phyloP scores from a whole-genome alignment of 2,113 vertebrate genomes.

The Glaucomys volans region DNA sequence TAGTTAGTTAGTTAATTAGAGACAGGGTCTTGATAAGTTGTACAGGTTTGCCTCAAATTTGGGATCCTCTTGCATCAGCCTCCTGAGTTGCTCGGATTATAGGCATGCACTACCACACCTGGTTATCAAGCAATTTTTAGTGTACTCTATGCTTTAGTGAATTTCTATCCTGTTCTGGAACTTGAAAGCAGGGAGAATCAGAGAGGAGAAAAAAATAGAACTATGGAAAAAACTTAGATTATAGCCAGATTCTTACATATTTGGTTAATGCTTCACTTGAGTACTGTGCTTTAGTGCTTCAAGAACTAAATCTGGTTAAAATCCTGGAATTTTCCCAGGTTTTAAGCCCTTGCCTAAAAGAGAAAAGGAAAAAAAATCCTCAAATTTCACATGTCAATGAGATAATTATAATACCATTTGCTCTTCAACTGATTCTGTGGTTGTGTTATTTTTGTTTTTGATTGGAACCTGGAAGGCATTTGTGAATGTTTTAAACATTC shows the following conservation, averaged over 20 bases:
- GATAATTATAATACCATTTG: background rate
- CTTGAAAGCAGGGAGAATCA: background rate
- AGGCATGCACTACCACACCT: background rate
- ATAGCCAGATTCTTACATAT: constrained; percentile 36
- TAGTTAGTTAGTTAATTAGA: no score
- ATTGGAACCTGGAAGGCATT: background rate
- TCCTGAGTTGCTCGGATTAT: background rate
- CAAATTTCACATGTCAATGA: background rate
- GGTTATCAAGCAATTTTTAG: background rate
- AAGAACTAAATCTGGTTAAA: background rate
- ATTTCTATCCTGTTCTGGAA: background rate
- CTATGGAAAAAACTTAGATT: background rate
- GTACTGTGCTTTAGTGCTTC: background rate
- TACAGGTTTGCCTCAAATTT: background rate
- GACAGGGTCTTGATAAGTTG: background rate
- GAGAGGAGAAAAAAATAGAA: background rate
- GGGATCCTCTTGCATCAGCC: background rate
- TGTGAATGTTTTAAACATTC: background rate
- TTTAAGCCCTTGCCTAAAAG: background rate
- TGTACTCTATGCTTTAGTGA: background rate
- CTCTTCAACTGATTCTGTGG: background rate
- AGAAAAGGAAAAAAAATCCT: background rate
- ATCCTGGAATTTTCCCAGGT: background rate
- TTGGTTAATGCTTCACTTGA: background rate
- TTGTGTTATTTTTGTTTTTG: background rate